Percentiles rank a stretch among this genome's conserved stretches.
phyloP scores from a whole-genome alignment of 2,888 invertebrate species.

The Scelioninae gen. 1 region DNA sequence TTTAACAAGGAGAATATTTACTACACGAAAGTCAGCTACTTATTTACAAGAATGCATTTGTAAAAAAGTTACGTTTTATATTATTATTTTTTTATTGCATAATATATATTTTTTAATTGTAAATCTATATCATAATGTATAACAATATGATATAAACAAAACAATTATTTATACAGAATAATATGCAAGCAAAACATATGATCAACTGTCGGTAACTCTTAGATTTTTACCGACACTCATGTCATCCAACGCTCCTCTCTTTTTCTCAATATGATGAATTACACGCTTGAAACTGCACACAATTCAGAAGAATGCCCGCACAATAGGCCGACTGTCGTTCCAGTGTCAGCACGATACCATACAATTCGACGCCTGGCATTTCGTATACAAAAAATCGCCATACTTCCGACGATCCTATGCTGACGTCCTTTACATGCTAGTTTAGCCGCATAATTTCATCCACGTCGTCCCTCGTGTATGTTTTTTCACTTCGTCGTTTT shows the following conservation, averaged over 20 bases:
- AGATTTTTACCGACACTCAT: conserved; percentile 30
- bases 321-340: conserved; percentile 26
- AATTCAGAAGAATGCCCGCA: conserved; percentile 16
- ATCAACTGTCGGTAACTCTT: conserved; percentile 24
- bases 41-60: too few relatives aligned
- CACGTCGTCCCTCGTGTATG: conserved; percentile 3
- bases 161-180: background rate
- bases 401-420: conserved; percentile 20
- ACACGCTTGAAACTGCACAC: conserved; percentile 18
- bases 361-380: conserved; percentile 26
- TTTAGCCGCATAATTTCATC: conserved; percentile 33
- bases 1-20: too few relatives aligned
- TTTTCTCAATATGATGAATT: conserved; percentile 29
- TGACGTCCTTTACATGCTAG: conserved; percentile 35
- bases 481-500: conserved; percentile 2
- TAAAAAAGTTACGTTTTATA: too few relatives aligned
- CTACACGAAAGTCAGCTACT: too few relatives aligned
- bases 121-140: too few relatives aligned
- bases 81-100: too few relatives aligned
- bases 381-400: conserved; percentile 23
- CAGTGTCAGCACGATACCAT: conserved; percentile 32
- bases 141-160: background rate
- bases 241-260: conserved; percentile 8
- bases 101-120: too few relatives aligned
- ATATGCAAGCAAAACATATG: background rate